A percentile compares a stretch with the other conserved stretches of the same genome.
phyloP scores from a whole-genome alignment of 2,888 invertebrate genomes.

The Spodoptera picta region DNA sequence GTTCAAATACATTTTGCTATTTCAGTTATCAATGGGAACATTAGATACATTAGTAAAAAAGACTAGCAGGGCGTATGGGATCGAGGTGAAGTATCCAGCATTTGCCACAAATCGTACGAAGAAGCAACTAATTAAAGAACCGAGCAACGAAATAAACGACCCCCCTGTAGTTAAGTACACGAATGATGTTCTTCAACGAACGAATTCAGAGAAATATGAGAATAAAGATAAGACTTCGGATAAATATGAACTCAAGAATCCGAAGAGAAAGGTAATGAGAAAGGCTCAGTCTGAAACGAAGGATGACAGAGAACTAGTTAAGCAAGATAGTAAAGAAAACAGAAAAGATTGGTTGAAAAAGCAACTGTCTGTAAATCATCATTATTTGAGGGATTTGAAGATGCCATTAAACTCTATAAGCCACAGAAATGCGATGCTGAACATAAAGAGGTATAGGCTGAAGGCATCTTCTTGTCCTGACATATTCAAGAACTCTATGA shows the following conservation, averaged over 20 bases:
- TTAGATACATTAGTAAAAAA: conserved; percentile 87
- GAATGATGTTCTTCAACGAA: conserved; percentile 70
- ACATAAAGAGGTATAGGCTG: conserved; percentile 93
- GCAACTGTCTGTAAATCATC: conserved; percentile 88
- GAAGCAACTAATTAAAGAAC: conserved; percentile 43
- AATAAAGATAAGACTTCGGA: conserved; percentile 63
- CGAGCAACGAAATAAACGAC: conserved; percentile 62
- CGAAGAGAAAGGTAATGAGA: conserved; percentile 64
- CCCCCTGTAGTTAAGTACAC: conserved; percentile 70
- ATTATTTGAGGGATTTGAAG: conserved; percentile 92
- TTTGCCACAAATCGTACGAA: conserved; percentile 62
- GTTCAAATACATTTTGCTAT: conserved; percentile 2
- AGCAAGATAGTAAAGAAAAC: conserved; percentile 81
- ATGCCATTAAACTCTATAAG: conserved; percentile 94
- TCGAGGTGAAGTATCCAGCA: conserved; percentile 69
- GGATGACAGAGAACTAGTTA: conserved; percentile 75
- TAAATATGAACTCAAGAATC: conserved; percentile 70
- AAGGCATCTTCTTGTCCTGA: conserved; percentile 97
- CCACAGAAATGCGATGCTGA: conserved; percentile 95
- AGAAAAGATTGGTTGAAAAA: conserved; percentile 84
- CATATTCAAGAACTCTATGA: conserved; percentile 96
- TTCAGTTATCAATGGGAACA: conserved; percentile 90
- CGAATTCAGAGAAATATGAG: conserved; percentile 75
- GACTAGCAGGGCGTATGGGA: conserved; percentile 66
- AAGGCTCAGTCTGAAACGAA: conserved; percentile 72